Base-by-base conservation (phyloP, 2,113 vertebrate species). In the Sinocyclocheilus rhinocerous region DNA sequence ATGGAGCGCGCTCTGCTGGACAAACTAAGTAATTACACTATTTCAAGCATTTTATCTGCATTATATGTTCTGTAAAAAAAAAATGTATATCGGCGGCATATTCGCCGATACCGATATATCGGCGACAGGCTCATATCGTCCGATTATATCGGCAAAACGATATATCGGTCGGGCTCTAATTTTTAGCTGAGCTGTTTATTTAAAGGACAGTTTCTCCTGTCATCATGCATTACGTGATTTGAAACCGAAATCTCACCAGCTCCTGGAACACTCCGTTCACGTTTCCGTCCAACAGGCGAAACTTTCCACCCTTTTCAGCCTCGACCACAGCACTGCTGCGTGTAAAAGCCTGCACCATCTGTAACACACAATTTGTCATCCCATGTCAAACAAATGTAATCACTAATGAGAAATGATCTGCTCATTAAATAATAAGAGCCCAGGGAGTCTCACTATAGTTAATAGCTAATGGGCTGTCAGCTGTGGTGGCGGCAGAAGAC, bases 291-390 rank as follows among this genome's bases (percentile, higher is more conserved):
- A 99, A 89, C 84, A 99, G 88, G 63, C 95, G 95, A 91, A 99
- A 97, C 79, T 95, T 96, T 10, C 97, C 97, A 12, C 97, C 97
- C 87, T 90, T 95, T 9, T 95, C 94, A 0, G 94, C 95, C 1
- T 97, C 96, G 70, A 99, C 91, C 1, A 93, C 20, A 0, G 98
- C 97, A 4, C 96, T 90, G 22, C 96, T 94, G 0, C 96, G 96
- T 0, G 97, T 98, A 76, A 99, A 99, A 57, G 96, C 96, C 88
- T 97, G 97, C 1, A 98, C 95, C 95, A 98, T 95, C 98, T 99
- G 87, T 20, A 83, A 84, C 20, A 50, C 29, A 81, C 13, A 75
- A 10, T 65, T 42, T 33, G 9, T 75, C 15, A n/a, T 75, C 57
- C 77, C 26, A n/a, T 22, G 15, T 9, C 11, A 67, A 4, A 59